phyloP scores from a whole-genome alignment of 2,113 vertebrate species.

The Dasyprocta punctata region DNA sequence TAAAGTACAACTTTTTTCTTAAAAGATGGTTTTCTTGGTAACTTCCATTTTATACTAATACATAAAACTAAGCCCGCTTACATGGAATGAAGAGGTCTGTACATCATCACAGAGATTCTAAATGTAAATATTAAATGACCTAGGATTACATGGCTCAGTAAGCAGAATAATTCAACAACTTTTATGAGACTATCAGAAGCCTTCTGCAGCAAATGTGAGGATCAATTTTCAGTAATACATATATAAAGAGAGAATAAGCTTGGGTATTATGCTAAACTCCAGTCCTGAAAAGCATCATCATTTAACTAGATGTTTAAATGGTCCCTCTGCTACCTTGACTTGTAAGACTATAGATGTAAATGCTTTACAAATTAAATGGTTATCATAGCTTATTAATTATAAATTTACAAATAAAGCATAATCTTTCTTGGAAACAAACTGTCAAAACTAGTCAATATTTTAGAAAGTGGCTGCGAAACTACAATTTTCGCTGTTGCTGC shows the following conservation, averaged over 20 bases:
- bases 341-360: not conserved
- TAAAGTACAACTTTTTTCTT: not conserved
- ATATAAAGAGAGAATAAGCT: slow-evolving; percentile 11
- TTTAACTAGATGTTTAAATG: not conserved
- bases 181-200: not conserved
- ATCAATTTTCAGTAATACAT: slow-evolving; percentile 13
- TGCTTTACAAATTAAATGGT: not conserved
- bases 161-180: slow-evolving; percentile 27
- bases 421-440: not conserved
- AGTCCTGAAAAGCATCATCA: not conserved
- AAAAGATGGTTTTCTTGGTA: not conserved
- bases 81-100: not conserved
- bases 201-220: slow-evolving; percentile 27
- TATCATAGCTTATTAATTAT: not conserved
- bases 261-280: slow-evolving; percentile 19
- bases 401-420: not conserved
- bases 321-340: not conserved
- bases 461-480: not conserved
- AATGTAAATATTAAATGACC: slow-evolving; percentile 32
- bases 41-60: slow-evolving; percentile 34
- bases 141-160: slow-evolving; percentile 11
- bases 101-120: slow-evolving; percentile 7
- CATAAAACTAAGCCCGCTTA: slow-evolving; percentile 21
- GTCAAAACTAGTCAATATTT: not conserved
- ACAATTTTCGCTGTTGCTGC: not conserved